Evolutionary conservation across 2,797 vertebrate genomes (phyloP), one percentile per base, ranked within the genome.

Genomic region (Channa striata): DNA sequence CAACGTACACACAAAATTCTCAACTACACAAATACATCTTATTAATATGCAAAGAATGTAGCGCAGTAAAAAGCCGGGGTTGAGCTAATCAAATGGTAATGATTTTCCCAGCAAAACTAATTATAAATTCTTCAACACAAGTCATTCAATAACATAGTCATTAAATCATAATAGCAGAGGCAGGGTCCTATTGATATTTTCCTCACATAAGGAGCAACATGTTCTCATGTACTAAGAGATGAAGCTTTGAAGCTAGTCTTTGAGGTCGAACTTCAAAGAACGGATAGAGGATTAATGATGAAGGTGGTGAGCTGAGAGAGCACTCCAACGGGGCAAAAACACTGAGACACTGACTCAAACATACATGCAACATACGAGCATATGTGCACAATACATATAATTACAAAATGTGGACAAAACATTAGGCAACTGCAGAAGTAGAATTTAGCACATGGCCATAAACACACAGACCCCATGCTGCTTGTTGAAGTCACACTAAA

Each of bases 201-300:
- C 63, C 88, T 91, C 91, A 89, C 91, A 93, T 57, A 64, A 80
- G 65, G 75, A 83, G 82, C 78, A 78, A 86, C 84, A 84, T 77
- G 84, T 70, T 77, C 78, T 69, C 63, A 39, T 70, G 74, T 76
- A 30, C 25, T 30, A 59, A 61, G 64, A 77, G 79, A 75, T 60
- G 72, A 69, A 54, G 74, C 92, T 92, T 93, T 93, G 90, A 93
- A 91, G 91, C 80, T 34, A 50, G 34, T 80, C 88, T 92, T 91
- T 91, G 86, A 92, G 90, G 86, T 68, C 51, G 30, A 62, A 80
- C 89, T 89, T 93, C 89, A 93, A 93, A 93, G 88, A 70, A 21
- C 56, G 20, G 11, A 57, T 53, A 6, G 72, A 48, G 53, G 67
- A 70, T 72, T 81, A 81, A 72, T 84, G 82, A 78, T 72, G 63